Evolutionary conservation across 2,888 invertebrate species (phyloP).

Genomic region (Chalcosyrphus nemorum): DNA sequence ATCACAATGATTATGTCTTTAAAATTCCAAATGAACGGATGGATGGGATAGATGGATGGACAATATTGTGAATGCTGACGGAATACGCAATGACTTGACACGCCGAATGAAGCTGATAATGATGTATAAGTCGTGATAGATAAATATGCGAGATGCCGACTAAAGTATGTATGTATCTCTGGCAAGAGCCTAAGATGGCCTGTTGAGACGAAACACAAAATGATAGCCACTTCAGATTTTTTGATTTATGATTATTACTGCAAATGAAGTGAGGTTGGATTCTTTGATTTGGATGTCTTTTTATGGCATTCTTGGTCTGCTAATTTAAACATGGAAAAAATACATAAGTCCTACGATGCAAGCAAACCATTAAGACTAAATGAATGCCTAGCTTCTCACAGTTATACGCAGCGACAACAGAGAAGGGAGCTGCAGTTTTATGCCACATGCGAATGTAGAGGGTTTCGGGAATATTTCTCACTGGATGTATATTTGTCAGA

Average conservation of each 20-base stretch:
- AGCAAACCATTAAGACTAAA: too few relatives aligned
- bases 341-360: too few relatives aligned
- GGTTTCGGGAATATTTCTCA: too few relatives aligned
- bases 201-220: not conserved
- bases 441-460: too few relatives aligned
- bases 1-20: conserved; percentile 72
- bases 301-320: too few relatives aligned
- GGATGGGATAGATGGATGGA: conserved; percentile 72
- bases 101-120: conserved; percentile 68
- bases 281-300: not conserved
- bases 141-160: conserved; percentile 30
- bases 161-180: not conserved
- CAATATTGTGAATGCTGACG: conserved; percentile 56
- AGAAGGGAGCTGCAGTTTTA: too few relatives aligned
- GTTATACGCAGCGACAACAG: too few relatives aligned
- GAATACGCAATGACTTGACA: conserved; percentile 63
- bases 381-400: too few relatives aligned
- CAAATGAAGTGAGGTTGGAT: not conserved
- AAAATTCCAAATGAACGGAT: conserved; percentile 71
- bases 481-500: too few relatives aligned
- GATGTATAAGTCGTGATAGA: conserved; percentile 53
- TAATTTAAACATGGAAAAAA: too few relatives aligned
- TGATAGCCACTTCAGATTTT: conserved; percentile 6
- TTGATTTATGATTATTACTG: not conserved
- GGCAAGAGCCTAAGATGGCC: not conserved